These are phyloP conservation scores for Pelusios castaneus DNA, from an alignment of 2,113 vertebrate genomes.

Conservation along the genomic window DNA sequence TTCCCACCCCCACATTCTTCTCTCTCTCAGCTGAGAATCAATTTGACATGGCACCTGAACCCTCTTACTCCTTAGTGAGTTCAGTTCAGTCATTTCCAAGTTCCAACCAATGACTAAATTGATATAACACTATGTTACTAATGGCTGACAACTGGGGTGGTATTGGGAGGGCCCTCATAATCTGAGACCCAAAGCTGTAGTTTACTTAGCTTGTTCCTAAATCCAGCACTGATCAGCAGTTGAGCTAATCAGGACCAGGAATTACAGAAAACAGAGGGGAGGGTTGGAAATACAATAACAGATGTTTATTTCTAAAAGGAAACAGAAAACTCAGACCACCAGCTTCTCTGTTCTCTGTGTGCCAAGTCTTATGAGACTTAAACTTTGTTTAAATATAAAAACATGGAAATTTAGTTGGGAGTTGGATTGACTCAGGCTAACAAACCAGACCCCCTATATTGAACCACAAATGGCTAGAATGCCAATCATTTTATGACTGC, in stretches of 20 bases:
- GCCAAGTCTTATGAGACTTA: conserved; percentile 1
- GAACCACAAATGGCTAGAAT: neutral
- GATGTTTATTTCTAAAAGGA: neutral
- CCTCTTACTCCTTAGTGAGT: no score
- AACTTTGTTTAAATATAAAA: conserved; percentile 32
- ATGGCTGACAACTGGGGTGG: no score
- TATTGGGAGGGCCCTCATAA: no score
- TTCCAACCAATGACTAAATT: no score
- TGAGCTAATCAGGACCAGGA: neutral
- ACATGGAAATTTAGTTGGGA: neutral
- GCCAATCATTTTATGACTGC: neutral
- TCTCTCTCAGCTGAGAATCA: no score
- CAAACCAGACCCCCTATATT: neutral
- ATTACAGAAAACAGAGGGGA: neutral
- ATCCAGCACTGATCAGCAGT: neutral
- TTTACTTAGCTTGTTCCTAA: no score
- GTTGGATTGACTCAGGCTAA: neutral
- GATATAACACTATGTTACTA: no score
- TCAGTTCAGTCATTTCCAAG: no score
- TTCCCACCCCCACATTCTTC: no score
- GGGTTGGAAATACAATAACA: neutral
- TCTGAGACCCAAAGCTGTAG: no score
- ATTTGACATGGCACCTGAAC: no score
- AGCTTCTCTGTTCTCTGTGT: neutral
- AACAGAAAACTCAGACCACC: neutral